phyloP scores from a whole-genome alignment of 2,113 vertebrate species.

The Mesocricetus auratus region DNA sequence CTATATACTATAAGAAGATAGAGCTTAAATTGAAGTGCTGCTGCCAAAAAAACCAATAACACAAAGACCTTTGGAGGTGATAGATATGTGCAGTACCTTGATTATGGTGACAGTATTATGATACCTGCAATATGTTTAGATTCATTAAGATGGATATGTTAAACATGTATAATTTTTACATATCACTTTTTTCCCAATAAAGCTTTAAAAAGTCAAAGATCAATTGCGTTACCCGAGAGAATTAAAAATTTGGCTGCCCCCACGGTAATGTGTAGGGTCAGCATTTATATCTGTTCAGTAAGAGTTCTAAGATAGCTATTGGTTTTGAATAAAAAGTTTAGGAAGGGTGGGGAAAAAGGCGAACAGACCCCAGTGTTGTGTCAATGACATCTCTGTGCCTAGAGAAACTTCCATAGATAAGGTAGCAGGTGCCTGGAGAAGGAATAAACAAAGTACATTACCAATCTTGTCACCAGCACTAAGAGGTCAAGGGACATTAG shows the following conservation, averaged over 20 bases:
- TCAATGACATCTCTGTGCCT: neutral
- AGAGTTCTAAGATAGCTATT: neutral
- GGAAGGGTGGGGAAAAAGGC: neutral
- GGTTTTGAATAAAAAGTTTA: neutral
- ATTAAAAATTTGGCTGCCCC: neutral
- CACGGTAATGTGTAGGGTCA: neutral
- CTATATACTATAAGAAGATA: neutral
- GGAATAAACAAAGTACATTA: neutral
- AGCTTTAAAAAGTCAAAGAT: neutral
- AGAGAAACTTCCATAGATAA: neutral
- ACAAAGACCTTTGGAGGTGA: neutral
- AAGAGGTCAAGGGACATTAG: neutral
- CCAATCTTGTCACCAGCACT: neutral
- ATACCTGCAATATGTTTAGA: neutral
- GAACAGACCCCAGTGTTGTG: neutral
- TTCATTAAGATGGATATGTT: neutral
- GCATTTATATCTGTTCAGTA: neutral
- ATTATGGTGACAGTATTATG: neutral
- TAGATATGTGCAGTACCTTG: neutral
- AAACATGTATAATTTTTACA: neutral
- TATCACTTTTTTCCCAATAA: neutral
- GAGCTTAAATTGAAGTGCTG: neutral
- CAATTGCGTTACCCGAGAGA: neutral
- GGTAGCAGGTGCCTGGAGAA: neutral
- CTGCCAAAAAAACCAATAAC: neutral